These are phyloP conservation scores for Drosophila algonquin DNA, from an alignment of 2,888 invertebrate genomes.

Conservation along the genomic window DNA sequence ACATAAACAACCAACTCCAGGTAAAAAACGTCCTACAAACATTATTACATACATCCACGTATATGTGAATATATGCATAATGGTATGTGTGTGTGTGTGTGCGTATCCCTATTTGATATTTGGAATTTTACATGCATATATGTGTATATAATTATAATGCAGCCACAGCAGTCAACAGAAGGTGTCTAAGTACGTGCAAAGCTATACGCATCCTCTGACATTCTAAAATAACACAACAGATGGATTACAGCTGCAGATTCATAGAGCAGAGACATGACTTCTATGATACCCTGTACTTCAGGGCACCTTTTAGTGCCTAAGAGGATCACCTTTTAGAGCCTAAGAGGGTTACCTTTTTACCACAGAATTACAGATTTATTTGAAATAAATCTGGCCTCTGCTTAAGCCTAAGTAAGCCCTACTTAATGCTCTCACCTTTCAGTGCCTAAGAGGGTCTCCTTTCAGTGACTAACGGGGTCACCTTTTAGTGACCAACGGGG, in stretches of 20 bases:
- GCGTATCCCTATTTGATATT: conserved; percentile 57
- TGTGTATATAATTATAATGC: conserved; percentile 62
- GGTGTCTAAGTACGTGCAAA: conserved; percentile 57
- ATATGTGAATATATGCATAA: conserved; percentile 5
- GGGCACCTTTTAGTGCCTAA: too few relatives aligned
- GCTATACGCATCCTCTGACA: background rate
- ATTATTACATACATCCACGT: conserved; percentile 46
- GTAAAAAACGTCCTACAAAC: conserved; percentile 35
- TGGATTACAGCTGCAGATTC: conserved; percentile 8
- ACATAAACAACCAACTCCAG: conserved; percentile 61
- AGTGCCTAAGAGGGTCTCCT: too few relatives aligned
- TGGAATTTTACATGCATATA: conserved; percentile 62
- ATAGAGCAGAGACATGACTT: background rate
- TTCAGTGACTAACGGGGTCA: too few relatives aligned
- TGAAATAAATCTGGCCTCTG: too few relatives aligned
- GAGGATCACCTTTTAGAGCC: too few relatives aligned
- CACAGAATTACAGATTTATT: too few relatives aligned
- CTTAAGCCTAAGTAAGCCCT: too few relatives aligned
- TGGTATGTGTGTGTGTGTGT: conserved; percentile 18
- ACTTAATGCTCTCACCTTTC: too few relatives aligned
- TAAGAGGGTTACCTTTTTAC: too few relatives aligned
- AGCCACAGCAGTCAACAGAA: conserved; percentile 17
- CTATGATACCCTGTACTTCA: background rate
- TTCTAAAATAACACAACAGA: conserved; percentile 1
- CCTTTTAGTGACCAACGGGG: too few relatives aligned